phyloP scores from a whole-genome alignment of 2,888 invertebrate genomes.

The Hypercompe scribonia region DNA sequence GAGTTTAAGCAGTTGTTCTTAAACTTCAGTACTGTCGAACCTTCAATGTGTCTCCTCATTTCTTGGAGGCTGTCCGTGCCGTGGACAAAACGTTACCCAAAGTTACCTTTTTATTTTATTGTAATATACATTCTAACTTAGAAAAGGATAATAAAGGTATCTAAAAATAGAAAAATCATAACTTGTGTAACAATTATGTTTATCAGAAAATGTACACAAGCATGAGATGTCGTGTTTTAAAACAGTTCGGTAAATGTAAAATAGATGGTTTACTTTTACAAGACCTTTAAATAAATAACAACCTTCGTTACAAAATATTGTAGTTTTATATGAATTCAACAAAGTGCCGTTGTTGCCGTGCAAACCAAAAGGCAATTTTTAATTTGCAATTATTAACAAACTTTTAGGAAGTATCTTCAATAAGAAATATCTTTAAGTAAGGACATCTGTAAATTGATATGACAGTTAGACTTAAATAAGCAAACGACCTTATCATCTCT shows the following conservation, averaged over 20 bases:
- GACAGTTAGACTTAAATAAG: neutral
- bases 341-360: neutral
- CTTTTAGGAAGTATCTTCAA: neutral
- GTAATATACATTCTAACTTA: neutral
- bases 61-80: neutral
- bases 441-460: neutral
- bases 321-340: neutral
- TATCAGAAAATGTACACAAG: neutral
- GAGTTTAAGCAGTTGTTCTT: too few relatives aligned
- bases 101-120: neutral
- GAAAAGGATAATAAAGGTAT: neutral
- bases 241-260: neutral
- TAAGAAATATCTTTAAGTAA: neutral
- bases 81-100: neutral
- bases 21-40: neutral
- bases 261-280: neutral
- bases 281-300: conserved; percentile 1
- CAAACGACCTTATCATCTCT: neutral
- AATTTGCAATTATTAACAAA: neutral
- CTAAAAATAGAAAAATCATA: neutral
- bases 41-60: too few relatives aligned
- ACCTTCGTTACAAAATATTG: neutral
- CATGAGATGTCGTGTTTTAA: neutral
- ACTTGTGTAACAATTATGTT: neutral
- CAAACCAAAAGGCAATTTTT: neutral